Conservation (phyloP, 2,113 vertebrate genomes). For the Nannospalax galili region DNA sequence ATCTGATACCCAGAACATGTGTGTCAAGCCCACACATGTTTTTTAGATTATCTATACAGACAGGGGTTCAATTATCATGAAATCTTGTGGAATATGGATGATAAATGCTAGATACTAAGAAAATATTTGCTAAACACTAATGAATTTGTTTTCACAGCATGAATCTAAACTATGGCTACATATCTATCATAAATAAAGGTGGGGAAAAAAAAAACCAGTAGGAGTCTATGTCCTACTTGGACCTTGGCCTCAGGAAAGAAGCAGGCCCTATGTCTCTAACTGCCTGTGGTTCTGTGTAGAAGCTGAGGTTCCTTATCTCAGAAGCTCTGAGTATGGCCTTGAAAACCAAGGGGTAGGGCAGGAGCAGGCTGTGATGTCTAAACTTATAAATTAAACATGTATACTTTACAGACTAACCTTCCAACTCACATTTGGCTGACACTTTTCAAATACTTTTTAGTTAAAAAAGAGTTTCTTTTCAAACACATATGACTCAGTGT, state of each 20-base stretch:
- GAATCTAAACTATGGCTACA: not conserved
- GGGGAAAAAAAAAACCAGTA: not conserved
- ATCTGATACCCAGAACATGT: not conserved
- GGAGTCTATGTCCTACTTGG: not conserved
- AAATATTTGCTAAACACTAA: not conserved
- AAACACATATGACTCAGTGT: not conserved
- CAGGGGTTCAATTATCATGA: not conserved
- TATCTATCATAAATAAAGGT: fast-evolving
- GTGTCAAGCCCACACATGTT: not conserved
- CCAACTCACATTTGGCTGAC: not conserved
- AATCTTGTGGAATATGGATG: not conserved
- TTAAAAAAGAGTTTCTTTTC: not conserved
- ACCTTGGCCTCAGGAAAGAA: not conserved
- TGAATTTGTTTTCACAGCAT: not conserved
- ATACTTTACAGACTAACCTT: not conserved
- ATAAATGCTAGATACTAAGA: not conserved
- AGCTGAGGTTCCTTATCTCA: not conserved
- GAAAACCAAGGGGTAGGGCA: not conserved
- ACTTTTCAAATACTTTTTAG: not conserved
- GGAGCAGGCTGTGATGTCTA: not conserved
- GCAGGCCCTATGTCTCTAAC: not conserved
- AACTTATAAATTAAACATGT: not conserved
- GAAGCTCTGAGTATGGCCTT: not conserved
- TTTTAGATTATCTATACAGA: not conserved
- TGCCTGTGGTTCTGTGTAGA: not conserved